Evolutionary conservation across 2,797 vertebrate genomes (phyloP).

Genomic region (Xiphophorus birchmanni): DNA sequence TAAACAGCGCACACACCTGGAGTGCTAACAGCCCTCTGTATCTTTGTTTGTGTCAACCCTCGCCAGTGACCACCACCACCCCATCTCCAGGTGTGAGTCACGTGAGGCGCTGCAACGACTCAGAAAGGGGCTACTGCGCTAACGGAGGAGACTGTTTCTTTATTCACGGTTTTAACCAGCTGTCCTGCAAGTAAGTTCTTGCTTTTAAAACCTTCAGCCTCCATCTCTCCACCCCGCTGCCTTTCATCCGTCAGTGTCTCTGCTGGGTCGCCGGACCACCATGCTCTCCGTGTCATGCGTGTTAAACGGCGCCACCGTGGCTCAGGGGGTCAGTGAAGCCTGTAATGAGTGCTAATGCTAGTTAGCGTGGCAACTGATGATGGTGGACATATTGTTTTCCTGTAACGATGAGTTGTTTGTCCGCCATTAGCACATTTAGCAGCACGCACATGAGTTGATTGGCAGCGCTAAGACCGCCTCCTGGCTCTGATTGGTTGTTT

Average conservation of each 20-base stretch:
- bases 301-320: constrained; percentile 5
- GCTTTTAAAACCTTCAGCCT: neutral
- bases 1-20: no score
- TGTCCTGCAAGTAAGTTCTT: constrained; percentile 95
- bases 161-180: constrained; percentile 97
- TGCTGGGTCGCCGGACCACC: constrained; percentile 30
- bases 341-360: no score
- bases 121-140: constrained; percentile 93
- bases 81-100: constrained; percentile 92
- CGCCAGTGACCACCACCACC: constrained; percentile 84
- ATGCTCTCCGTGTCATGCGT: constrained; percentile 36
- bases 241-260: constrained; percentile 38
- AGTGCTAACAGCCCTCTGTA: neutral
- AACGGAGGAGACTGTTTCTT: constrained; percentile 99
- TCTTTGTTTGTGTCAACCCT: constrained; percentile 26
- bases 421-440: no score
- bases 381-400: no score
- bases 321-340: neutral
- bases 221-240: constrained; percentile 31
- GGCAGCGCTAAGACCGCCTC: no score
- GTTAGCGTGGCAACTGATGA: no score
- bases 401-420: no score
- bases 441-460: no score
- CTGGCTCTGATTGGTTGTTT: no score
- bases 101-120: constrained; percentile 93